Percentiles rank a stretch among this genome's conserved stretches.
Evolutionary conservation across 2,888 invertebrate genomes (phyloP).

Genomic region (Yponomeuta plumbellus): DNA sequence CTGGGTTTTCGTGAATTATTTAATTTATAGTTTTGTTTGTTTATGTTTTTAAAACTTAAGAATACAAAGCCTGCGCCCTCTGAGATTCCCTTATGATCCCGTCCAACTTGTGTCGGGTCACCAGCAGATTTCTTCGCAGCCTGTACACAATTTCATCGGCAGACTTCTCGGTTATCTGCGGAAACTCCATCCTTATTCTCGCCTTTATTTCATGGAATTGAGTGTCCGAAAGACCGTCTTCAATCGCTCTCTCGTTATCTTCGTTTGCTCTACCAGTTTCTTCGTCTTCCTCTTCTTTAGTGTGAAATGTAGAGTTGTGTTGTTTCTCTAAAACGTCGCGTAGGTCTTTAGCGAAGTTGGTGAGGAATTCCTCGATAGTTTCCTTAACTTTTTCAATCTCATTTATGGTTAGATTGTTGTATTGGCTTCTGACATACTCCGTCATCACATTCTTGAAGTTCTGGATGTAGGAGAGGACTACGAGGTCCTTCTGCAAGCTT

Average conservation of each 20-base stretch:
- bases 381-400: slow-evolving; percentile 27
- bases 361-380: slow-evolving; percentile 33
- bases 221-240: slow-evolving; percentile 25
- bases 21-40: too few relatives aligned
- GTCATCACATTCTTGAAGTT: slow-evolving; percentile 32
- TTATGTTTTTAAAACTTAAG: not conserved
- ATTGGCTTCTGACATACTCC: slow-evolving; percentile 28
- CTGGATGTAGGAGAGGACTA: slow-evolving; percentile 27
- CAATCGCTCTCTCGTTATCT: slow-evolving; percentile 7
- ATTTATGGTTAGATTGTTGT: slow-evolving; percentile 24
- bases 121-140: slow-evolving; percentile 29
- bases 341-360: slow-evolving; percentile 33
- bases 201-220: slow-evolving; percentile 31
- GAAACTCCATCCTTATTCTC: slow-evolving; percentile 27
- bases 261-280: not conserved
- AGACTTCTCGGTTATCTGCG: slow-evolving; percentile 26
- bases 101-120: slow-evolving; percentile 30
- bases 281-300: slow-evolving; percentile 16
- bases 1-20: too few relatives aligned
- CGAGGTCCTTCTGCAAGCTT: slow-evolving; percentile 15
- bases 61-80: slow-evolving; percentile 14
- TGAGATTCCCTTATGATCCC: slow-evolving; percentile 26
- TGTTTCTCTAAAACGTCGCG: slow-evolving; percentile 27
- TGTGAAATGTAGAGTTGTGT: slow-evolving; percentile 5
- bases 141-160: slow-evolving; percentile 30